These are phyloP conservation scores for Hydropotes inermis DNA, from an alignment of 2,113 vertebrate species.

Conservation along the genomic window DNA sequence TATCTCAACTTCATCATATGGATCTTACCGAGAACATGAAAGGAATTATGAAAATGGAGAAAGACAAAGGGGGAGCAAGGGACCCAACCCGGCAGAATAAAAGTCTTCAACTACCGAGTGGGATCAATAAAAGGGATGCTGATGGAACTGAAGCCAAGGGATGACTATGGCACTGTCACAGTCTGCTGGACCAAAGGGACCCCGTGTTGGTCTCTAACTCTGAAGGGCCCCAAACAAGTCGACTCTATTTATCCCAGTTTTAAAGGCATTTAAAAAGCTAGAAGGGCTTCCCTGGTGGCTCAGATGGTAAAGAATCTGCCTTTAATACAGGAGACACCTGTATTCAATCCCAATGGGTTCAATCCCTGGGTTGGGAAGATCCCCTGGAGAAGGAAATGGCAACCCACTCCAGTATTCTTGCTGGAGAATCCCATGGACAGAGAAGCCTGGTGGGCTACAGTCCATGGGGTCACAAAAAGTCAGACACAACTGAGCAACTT, in stretches of 20 bases:
- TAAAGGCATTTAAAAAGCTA: background rate
- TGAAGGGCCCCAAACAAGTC: background rate
- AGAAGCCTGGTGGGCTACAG: background rate
- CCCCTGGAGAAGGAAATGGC: background rate
- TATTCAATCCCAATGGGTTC: background rate
- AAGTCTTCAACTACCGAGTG: background rate
- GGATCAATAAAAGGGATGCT: background rate
- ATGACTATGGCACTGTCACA: background rate
- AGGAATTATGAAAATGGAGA: background rate
- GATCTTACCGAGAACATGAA: background rate
- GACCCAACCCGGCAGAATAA: background rate
- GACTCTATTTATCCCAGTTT: background rate
- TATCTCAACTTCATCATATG: background rate
- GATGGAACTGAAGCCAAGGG: background rate
- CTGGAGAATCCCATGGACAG: background rate
- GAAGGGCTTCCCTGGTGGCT: background rate
- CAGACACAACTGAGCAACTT: background rate
- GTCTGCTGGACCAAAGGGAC: background rate
- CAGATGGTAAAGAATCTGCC: background rate
- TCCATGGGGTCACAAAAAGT: background rate
- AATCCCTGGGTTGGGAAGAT: background rate
- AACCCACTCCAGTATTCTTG: background rate
- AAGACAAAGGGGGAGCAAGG: background rate
- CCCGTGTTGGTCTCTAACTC: background rate
- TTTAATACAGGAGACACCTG: background rate